phyloP scores from a whole-genome alignment of 2,113 vertebrate species.

The Motacilla alba region DNA sequence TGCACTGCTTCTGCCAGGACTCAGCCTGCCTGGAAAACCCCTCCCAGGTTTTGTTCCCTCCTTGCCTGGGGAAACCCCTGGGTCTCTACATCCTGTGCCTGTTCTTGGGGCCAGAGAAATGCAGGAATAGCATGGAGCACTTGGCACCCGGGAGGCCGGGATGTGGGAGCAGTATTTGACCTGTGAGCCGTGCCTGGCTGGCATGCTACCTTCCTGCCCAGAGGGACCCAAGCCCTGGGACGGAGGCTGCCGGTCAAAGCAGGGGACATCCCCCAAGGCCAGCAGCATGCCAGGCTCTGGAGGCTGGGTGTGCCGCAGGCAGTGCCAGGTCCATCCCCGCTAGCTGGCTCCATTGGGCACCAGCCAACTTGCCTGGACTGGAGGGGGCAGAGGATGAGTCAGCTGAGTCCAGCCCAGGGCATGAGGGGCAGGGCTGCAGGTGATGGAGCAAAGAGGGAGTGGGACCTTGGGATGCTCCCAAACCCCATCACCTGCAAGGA shows the following conservation, averaged over 20 bases:
- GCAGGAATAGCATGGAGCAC: fast-evolving
- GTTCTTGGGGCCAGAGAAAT: neutral
- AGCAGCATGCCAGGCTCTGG: neutral
- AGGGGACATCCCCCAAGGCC: neutral
- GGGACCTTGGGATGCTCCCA: fast-evolving
- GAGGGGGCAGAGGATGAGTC: neutral
- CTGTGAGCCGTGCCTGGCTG: neutral
- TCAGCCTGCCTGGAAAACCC: neutral
- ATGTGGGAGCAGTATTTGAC: fast-evolving
- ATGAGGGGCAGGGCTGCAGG: neutral
- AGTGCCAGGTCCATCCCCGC: fast-evolving
- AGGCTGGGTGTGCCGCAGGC: neutral
- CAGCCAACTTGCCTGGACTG: neutral
- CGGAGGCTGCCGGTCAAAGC: neutral
- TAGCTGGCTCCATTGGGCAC: neutral
- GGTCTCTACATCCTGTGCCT: neutral
- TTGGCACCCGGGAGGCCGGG: neutral
- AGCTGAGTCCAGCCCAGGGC: neutral
- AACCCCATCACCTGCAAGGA: neutral
- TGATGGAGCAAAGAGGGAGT: neutral
- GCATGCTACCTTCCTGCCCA: neutral
- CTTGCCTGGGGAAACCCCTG: neutral
- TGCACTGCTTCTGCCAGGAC: neutral
- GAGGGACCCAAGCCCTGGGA: fast-evolving
- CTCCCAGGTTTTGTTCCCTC: neutral